Percentiles rank a stretch among this genome's conserved stretches.
Evolutionary conservation across 2,797 vertebrate genomes (phyloP).

Genomic region (Tympanoctomys barrerae): DNA sequence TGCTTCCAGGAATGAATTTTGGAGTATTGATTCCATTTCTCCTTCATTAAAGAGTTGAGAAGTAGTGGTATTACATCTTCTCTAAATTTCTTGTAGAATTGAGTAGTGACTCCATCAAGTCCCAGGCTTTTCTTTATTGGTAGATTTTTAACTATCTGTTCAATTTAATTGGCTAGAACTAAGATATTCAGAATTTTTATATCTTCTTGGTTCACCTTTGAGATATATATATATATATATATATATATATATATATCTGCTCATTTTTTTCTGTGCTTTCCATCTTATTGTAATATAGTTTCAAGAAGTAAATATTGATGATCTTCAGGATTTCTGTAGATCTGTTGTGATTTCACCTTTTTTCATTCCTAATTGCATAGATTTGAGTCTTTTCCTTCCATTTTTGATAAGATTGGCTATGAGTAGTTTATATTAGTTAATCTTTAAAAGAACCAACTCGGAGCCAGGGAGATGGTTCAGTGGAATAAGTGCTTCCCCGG

Average conservation of each 20-base stretch:
- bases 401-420: neutral
- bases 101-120: neutral
- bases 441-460: neutral
- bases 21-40: neutral
- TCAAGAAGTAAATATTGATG: neutral
- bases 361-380: neutral
- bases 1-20: neutral
- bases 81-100: neutral
- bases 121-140: neutral
- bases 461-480: too few species aligned
- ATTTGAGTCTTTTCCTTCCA: neutral
- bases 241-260: too few species aligned
- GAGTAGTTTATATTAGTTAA: neutral
- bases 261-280: neutral
- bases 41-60: neutral
- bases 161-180: neutral
- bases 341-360: neutral
- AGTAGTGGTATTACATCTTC: neutral
- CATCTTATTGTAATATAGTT: neutral
- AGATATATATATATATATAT: too few species aligned
- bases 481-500: too few species aligned
- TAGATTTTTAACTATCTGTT: neutral
- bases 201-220: neutral
- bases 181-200: neutral
- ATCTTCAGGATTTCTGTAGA: neutral